These are phyloP conservation scores for Podiceps cristatus DNA, from an alignment of 2,113 vertebrate species.

Conservation along the genomic window DNA sequence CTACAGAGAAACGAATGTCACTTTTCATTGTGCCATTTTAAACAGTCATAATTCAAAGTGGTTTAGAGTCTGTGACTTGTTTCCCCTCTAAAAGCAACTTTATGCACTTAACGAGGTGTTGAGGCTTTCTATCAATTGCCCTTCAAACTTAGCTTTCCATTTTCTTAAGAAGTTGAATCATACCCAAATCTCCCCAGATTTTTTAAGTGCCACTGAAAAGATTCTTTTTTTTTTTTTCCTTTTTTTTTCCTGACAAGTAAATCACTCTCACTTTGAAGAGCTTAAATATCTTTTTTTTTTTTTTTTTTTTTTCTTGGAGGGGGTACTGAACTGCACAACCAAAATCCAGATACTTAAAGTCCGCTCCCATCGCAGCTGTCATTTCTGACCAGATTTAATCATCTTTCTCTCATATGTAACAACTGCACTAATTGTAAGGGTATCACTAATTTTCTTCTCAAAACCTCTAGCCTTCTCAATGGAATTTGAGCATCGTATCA, in stretches of 20 bases:
- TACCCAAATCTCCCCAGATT: background rate
- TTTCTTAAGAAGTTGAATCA: background rate
- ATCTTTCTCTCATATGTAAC: background rate
- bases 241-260: background rate
- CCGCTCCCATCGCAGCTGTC: background rate
- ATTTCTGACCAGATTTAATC: background rate
- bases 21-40: background rate
- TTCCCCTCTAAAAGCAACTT: background rate
- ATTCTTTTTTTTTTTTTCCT: background rate
- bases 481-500: background rate
- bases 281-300: background rate
- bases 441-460: background rate
- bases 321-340: background rate
- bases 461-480: background rate
- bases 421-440: background rate
- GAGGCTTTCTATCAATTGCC: background rate
- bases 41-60: background rate
- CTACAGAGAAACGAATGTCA: background rate
- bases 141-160: background rate
- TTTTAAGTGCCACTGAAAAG: background rate
- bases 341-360: background rate
- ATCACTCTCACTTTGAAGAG: background rate
- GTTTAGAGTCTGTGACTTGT: background rate
- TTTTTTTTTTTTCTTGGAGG: too few relatives aligned
- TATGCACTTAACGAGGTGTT: rapidly evolving